These are phyloP conservation scores for Scyliorhinus canicula DNA, from an alignment of 2,797 vertebrate species.

Conservation along the genomic window DNA sequence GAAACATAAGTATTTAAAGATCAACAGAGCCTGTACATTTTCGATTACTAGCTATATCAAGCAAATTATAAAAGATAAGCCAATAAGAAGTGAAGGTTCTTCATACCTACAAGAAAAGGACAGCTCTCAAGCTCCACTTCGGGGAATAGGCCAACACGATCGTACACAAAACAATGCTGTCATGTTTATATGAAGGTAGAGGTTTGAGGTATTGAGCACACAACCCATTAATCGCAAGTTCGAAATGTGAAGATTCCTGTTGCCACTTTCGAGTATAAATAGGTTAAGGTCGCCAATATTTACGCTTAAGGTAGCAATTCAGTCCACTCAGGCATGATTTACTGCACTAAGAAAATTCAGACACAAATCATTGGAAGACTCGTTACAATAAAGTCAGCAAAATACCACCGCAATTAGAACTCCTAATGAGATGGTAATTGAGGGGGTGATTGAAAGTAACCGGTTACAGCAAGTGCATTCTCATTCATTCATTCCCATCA, in stretches of 20 bases:
- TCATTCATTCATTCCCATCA: constrained; percentile 13
- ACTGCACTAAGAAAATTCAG: neutral
- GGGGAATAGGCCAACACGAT: too few species aligned
- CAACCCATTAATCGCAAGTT: neutral
- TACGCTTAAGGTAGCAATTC: too few species aligned
- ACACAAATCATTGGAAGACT: neutral
- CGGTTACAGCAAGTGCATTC: neutral
- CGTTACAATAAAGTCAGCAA: neutral
- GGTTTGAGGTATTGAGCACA: neutral
- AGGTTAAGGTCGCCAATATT: neutral
- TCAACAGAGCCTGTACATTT: neutral
- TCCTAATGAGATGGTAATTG: neutral
- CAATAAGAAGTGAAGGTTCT: neutral
- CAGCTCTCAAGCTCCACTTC: too few species aligned
- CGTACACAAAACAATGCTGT: neutral
- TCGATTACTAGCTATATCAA: neutral
- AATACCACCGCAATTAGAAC: neutral
- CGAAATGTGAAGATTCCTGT: neutral
- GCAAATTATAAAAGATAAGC: neutral
- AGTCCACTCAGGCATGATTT: neutral
- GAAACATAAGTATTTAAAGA: neutral
- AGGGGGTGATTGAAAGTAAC: neutral
- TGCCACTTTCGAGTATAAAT: neutral
- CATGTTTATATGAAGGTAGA: neutral
- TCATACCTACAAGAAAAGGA: neutral